These are phyloP conservation scores for Sphenopsis melanotis DNA, from an alignment of 2,797 vertebrate genomes.

Conservation along the genomic window DNA sequence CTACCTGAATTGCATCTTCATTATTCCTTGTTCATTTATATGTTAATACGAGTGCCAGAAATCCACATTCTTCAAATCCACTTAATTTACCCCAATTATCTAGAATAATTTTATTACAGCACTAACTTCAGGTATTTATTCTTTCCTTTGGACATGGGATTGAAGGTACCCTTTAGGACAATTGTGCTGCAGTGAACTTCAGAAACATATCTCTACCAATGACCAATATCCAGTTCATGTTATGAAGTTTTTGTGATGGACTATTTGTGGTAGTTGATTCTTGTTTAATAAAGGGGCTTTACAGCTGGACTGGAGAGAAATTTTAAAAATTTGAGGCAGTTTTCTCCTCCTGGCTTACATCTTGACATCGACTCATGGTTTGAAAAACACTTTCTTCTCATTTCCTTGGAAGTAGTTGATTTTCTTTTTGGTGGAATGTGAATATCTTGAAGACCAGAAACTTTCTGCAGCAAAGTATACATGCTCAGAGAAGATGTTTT, in stretches of 20 bases:
- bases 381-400: not conserved
- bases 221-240: not conserved
- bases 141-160: not conserved
- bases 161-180: not conserved
- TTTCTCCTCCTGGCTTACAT: not conserved
- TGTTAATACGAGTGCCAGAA: not conserved
- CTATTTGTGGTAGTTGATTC: not conserved
- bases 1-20: not conserved
- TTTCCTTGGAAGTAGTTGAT: not conserved
- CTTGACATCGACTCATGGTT: accelerated
- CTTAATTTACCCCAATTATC: not conserved
- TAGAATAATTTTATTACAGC: not conserved
- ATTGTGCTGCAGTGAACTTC: not conserved
- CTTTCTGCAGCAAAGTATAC: not conserved
- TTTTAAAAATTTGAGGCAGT: not conserved
- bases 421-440: not conserved
- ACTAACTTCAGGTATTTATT: not conserved
- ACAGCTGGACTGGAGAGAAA: not conserved
- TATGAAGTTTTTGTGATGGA: not conserved
- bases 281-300: not conserved
- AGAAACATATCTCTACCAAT: not conserved
- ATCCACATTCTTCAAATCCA: not conserved
- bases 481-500: not conserved
- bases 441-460: not conserved
- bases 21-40: not conserved